Conservation (phyloP, 2,888 invertebrate species). For the Epistrophella euchroma region DNA sequence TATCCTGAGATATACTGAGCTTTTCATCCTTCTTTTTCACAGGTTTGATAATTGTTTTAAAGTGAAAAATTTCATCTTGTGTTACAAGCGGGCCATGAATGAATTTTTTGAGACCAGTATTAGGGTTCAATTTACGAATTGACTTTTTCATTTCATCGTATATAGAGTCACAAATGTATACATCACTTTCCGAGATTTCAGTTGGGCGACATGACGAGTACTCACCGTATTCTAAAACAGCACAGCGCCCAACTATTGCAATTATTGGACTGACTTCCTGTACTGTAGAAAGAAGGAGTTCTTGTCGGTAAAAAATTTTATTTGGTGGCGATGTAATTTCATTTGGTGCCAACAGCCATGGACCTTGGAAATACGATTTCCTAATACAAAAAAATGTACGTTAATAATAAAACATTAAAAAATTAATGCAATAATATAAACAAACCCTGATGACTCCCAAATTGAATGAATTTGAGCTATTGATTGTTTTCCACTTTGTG, state of each 20-base stretch:
- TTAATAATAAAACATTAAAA: neutral
- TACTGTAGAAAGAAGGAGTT: slow-evolving; percentile 94
- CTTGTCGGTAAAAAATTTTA: slow-evolving; percentile 95
- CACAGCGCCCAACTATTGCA: slow-evolving; percentile 95
- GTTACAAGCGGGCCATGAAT: slow-evolving; percentile 92
- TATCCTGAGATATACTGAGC: slow-evolving; percentile 35
- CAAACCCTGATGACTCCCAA: slow-evolving; percentile 91
- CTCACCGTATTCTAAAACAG: slow-evolving; percentile 95
- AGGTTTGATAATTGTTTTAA: slow-evolving; percentile 88
- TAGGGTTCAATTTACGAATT: slow-evolving; percentile 87
- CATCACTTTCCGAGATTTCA: slow-evolving; percentile 95
- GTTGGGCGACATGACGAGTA: slow-evolving; percentile 96
- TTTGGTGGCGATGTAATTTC: slow-evolving; percentile 91
- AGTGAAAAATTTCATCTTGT: slow-evolving; percentile 96
- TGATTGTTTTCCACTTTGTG: slow-evolving; percentile 94
- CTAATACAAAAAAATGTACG: slow-evolving; percentile 86
- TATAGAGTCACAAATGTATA: slow-evolving; percentile 95
- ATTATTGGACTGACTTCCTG: slow-evolving; percentile 96
- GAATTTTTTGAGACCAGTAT: slow-evolving; percentile 91
- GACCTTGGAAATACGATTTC: slow-evolving; percentile 96
- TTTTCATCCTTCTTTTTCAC: slow-evolving; percentile 78
- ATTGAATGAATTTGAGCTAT: slow-evolving; percentile 97
- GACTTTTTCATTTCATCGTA: slow-evolving; percentile 95
- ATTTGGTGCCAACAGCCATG: slow-evolving; percentile 94
- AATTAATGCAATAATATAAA: neutral